Evolutionary conservation across 2,797 vertebrate species (phyloP).

Genomic region (Myripristis murdjan): DNA sequence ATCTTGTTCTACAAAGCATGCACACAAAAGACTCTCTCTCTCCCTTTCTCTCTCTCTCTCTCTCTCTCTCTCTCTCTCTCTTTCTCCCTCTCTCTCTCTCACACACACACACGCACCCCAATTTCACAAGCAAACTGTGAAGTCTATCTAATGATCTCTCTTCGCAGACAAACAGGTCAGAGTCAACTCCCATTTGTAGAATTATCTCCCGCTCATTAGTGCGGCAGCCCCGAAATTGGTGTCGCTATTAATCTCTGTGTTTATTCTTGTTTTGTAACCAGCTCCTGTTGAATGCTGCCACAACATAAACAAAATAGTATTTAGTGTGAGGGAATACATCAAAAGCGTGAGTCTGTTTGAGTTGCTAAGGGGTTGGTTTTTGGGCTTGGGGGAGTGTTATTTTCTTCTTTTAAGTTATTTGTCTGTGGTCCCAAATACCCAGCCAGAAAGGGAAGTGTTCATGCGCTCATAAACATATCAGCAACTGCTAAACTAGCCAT

Average conservation of each 20-base stretch:
- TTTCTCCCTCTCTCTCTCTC: no score
- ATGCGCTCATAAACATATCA: no score
- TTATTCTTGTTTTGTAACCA: slow-evolving; percentile 12
- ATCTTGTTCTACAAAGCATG: not conserved
- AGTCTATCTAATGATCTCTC: slow-evolving; percentile 19
- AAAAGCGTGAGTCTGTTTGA: no score
- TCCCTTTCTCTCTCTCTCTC: no score
- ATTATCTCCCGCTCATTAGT: slow-evolving; percentile 31
- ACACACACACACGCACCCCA: not conserved
- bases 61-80: no score
- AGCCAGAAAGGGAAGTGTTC: no score
- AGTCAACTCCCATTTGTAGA: slow-evolving; percentile 25
- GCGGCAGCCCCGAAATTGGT: slow-evolving; percentile 1
- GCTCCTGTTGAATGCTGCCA: not conserved
- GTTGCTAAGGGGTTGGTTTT: no score
- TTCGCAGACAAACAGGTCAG: slow-evolving; percentile 24
- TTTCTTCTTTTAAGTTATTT: no score
- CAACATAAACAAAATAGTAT: not conserved
- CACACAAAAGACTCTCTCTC: not conserved
- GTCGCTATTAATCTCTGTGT: slow-evolving; percentile 1
- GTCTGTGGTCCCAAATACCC: no score
- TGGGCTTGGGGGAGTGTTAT: no score
- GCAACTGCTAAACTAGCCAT: no score
- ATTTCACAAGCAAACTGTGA: not conserved
- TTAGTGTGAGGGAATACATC: not conserved